Evolutionary conservation across 53 echinoderm and acorn worm species (phyloP).

Genomic region (Patiria pectinifera): DNA sequence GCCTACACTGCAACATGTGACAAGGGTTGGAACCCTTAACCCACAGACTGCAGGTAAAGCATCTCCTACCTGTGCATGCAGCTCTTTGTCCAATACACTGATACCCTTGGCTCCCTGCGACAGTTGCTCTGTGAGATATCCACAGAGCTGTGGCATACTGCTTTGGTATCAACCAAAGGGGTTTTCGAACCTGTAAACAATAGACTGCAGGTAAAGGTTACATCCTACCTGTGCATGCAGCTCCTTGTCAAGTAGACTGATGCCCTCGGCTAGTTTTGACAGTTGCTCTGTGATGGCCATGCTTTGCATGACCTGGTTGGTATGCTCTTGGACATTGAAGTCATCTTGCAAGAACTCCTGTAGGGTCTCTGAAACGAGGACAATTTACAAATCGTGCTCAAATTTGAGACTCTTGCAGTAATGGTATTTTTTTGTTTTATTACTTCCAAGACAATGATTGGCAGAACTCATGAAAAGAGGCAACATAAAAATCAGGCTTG

Average conservation of each 20-base stretch:
- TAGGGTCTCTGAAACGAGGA: conserved; percentile 75
- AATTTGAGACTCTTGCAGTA: not conserved
- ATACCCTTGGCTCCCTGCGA: conserved; percentile 92
- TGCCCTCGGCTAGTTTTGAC: conserved; percentile 92
- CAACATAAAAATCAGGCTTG: too few relatives aligned
- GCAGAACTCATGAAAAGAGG: not conserved
- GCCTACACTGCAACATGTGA: too few relatives aligned
- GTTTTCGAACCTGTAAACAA: too few relatives aligned
- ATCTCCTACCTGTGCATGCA: conserved; percentile 84
- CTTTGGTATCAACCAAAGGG: too few relatives aligned
- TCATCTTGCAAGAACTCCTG: conserved; percentile 86
- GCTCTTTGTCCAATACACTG: conserved; percentile 90
- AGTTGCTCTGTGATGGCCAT: conserved; percentile 96
- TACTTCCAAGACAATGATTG: too few relatives aligned
- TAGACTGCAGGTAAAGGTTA: not conserved
- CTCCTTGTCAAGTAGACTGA: conserved; percentile 93
- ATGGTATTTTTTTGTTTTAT: not conserved
- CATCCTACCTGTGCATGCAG: conserved; percentile 91
- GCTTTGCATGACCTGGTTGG: conserved; percentile 94
- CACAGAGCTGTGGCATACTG: too few relatives aligned
- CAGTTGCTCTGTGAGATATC: conserved; percentile 79
- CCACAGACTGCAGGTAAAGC: too few relatives aligned
- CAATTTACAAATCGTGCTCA: not conserved
- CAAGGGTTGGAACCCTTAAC: too few relatives aligned
- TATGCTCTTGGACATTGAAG: conserved; percentile 94